Conservation (phyloP, 2,888 invertebrate genomes). For the Drosophila paranaensis region DNA sequence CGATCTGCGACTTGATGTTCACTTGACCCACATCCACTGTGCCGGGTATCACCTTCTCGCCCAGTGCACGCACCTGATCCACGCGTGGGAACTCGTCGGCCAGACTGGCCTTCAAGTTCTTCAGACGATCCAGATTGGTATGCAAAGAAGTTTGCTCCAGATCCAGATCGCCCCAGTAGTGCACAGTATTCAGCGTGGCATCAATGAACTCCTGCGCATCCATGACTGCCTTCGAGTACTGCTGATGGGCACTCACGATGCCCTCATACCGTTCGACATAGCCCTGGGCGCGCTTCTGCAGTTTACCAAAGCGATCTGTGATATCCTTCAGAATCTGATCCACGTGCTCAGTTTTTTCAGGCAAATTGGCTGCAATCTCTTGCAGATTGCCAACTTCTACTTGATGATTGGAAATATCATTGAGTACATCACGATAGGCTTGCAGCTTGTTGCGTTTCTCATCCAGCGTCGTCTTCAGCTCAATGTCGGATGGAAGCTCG, state of each 20-base stretch:
- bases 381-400: slow-evolving; percentile 93
- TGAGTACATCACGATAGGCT: slow-evolving; percentile 91
- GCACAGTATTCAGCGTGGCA: slow-evolving; percentile 92
- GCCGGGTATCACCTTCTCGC: slow-evolving; percentile 95
- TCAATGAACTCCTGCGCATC: slow-evolving; percentile 95
- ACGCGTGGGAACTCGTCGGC: slow-evolving; percentile 95
- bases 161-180: slow-evolving; percentile 93
- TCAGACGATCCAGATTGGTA: slow-evolving; percentile 93
- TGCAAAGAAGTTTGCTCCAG: slow-evolving; percentile 93
- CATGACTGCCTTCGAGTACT: slow-evolving; percentile 93
- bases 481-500: slow-evolving; percentile 91
- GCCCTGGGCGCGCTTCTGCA: slow-evolving; percentile 89
- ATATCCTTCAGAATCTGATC: slow-evolving; percentile 89
- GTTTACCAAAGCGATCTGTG: slow-evolving; percentile 89
- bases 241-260: slow-evolving; percentile 95
- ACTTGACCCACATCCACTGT: slow-evolving; percentile 93
- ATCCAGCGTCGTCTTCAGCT: slow-evolving; percentile 93
- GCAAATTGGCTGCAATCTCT: slow-evolving; percentile 91
- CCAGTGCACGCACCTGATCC: slow-evolving; percentile 91
- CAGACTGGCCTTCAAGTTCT: slow-evolving; percentile 91
- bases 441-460: slow-evolving; percentile 96
- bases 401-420: slow-evolving; percentile 93
- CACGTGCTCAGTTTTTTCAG: slow-evolving; percentile 91
- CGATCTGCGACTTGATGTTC: slow-evolving; percentile 94
- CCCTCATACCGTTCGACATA: slow-evolving; percentile 94